Base-by-base conservation (phyloP, 2,888 invertebrate genomes). In the Galeopsomyia nigrocyanea region DNA sequence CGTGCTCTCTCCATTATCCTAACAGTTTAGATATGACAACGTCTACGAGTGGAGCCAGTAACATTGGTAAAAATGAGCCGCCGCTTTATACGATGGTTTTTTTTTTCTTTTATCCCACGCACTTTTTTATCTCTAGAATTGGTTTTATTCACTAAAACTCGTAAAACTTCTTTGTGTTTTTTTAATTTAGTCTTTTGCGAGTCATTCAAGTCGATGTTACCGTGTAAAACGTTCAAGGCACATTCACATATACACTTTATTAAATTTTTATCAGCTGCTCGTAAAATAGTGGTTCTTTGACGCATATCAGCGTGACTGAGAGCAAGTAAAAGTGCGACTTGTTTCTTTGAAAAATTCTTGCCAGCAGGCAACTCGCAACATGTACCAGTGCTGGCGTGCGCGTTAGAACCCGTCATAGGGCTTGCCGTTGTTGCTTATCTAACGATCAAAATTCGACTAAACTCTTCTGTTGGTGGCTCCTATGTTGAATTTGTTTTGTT, bases 191-290 rank as follows among this genome's bases (percentile, higher is more conserved):
- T 21, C n/a, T 49, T 56, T 9, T 66, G 16, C 2, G 17, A 13
- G 7, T 50, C n/a, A 22, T 58, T 57, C 21, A 67, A 19, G 14
- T 19, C 16, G 50, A 58, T 51, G 3, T 21, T 47, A 17, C 67
- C 67, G n/a, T 5, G 17, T 7, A 67, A 19, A 14, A 60, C 60
- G 39, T 67, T 67, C 10, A 67, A 51, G 6, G 51, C 60, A 16
- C 67, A 67, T n/a, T 67, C 67, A 16, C 67, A 67, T 19, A 60
- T 67, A 60, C 31, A 31, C 14, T n/a, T 57, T 17, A 67, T n/a
- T n/a, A n/a, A 19, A 3, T 14, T 13, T 50, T 31, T 51, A 31
- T 66, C 57, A 9, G 56, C 65, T 46, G 19, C 1, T 0, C 50
- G 16, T 5, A 65, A 6, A 6, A 65, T 16, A n/a, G 49, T n/a